Base-by-base conservation (phyloP, 2,888 invertebrate genomes). In the Pammene fasciana region DNA sequence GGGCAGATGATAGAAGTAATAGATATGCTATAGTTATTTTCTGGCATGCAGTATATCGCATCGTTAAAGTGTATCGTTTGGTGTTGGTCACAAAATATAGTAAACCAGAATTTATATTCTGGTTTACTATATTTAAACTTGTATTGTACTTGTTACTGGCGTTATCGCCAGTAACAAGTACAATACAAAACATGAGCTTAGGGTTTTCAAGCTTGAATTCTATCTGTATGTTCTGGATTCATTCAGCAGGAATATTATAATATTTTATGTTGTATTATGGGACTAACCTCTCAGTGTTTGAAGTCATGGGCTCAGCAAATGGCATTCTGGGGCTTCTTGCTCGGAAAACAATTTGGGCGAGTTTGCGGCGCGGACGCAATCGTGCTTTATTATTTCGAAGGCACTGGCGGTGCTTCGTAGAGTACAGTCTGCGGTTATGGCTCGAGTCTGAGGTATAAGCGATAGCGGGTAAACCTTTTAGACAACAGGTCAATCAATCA, bases 291-390 rank as follows among this genome's bases (percentile, higher is more conserved):
- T 54, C 41, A 41, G 62, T 41, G 52, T 62, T 62, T 52, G 34
- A 26, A 46, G 48, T 50, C 60, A 68, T 70, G 67, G 65, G 65
- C 65, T 64, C 73, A 76, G 76, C 71, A 64, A 68, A 65, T 68
- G 57, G 59, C 57, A 41, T 48, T 65, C 45, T 50, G 56, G 50
- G 34, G 52, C 62, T 62, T 62, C 62, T 50, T 62, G 50, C 50
- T 50, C 50, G 73, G 79, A 79, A 90, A 89, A 89, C 87, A 89
- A 89, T 89, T 89, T 90, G 80, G 83, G 82, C 76, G 81, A 80
- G 82, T 89, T 86, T 89, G 90, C 75, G 90, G 90, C 84, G 77
- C 76, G 75, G 76, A 74, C 74, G 79, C 84, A 82, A 85, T 86
- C 82, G 84, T 79, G 72, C 76, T 78, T 85, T 78, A 84, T 86